Evolutionary conservation across 2,888 invertebrate genomes (phyloP), one percentile per base, ranked within the genome.

Genomic region (Achlya flavicornis): DNA sequence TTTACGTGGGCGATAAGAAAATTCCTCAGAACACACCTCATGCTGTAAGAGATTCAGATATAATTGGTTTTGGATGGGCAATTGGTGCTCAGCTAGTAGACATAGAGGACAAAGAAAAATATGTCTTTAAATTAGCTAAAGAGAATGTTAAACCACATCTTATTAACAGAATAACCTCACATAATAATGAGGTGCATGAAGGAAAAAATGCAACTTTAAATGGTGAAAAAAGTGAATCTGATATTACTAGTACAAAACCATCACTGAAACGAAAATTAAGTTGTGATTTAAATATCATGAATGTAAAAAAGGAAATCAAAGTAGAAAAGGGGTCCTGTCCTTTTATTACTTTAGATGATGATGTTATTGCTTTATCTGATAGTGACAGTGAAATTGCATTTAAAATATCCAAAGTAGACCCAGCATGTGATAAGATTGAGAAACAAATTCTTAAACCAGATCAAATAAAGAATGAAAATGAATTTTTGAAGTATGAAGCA

Each of bases 41-140:
- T 64, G 66, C 74, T 58, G 70, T 95, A 19, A 76, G 80, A 61
- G 82, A 93, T 59, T 85, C 86, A 58, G 95, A 95, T 81, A 70
- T 92, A 16, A 88, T 96, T 75, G 95, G 95, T 6, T 88, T 96
- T 72, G 95, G 95, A 10, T 92, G 92, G 89, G 81, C 86, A 35
- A 61, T 71, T 48, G 85, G 80, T 32, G 84, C 85, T 63, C 72
- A 83, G 16, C 75, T 89, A 62, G 76, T 74, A 7, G 76, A 84
- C 48, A 83, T 92, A 48, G 71, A 80, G 58, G 86, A 92, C 72
- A 75, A 67, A 69, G 88, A 91, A 70, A 93, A 92, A 72, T 91
- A 79, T 83, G 72, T 92, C 58, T 93, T 91, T 66, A 88, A 87
- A 80, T 70, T 93, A 12, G 69, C 75, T 6, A 87, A 80, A 74